These are phyloP conservation scores for Trisateles emortualis DNA, from an alignment of 2,888 invertebrate species.

Conservation along the genomic window DNA sequence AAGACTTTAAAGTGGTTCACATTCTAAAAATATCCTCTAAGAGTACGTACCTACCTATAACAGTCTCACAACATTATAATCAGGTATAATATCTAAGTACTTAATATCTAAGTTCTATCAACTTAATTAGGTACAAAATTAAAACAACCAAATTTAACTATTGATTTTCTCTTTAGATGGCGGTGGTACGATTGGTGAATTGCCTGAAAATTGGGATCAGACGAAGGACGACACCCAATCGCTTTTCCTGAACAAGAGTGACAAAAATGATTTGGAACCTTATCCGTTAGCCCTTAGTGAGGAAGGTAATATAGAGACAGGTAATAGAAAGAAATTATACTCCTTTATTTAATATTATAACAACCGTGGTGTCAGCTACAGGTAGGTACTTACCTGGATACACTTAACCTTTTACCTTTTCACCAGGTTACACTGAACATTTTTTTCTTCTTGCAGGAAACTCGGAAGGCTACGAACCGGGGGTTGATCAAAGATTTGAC, in stretches of 20 bases:
- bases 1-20: no score
- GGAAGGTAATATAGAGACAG: conserved; percentile 70
- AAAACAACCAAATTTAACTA: no score
- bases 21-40: no score
- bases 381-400: no score
- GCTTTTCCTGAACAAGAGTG: conserved; percentile 84
- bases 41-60: neutral
- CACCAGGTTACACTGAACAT: no score
- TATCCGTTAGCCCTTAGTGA: conserved; percentile 84
- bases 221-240: conserved; percentile 84
- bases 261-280: conserved; percentile 85
- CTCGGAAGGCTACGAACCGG: conserved; percentile 77
- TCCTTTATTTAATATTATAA: no score
- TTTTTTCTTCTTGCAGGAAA: conserved; percentile 66
- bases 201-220: conserved; percentile 85
- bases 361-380: no score
- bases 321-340: conserved; percentile 18
- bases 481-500: conserved; percentile 75
- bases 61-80: no score
- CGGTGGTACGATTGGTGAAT: conserved; percentile 78
- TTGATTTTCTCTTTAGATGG: conserved; percentile 57
- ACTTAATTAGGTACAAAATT: no score
- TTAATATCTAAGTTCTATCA: no score
- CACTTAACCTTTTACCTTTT: no score
- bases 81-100: no score